These are phyloP conservation scores for Capra hircus DNA, from an alignment of 2,113 vertebrate species.

Conservation along the genomic window DNA sequence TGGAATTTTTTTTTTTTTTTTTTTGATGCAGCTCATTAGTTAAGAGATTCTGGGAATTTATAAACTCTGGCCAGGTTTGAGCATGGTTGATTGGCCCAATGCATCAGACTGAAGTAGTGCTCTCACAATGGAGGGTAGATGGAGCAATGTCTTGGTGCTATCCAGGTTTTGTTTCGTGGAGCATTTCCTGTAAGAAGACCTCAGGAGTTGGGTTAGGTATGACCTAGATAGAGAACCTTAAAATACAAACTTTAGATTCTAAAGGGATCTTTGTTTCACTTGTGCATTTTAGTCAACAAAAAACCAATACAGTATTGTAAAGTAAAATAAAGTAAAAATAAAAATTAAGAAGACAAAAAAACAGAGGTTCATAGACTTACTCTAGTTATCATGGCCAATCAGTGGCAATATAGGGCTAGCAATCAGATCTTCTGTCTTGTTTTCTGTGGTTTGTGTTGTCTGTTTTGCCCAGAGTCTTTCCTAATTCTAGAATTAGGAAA, in stretches of 20 bases:
- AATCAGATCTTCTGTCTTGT: not conserved
- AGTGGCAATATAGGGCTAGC: not conserved
- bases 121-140: not conserved
- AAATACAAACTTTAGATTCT: not conserved
- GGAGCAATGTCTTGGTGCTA: not conserved
- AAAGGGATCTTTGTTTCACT: not conserved
- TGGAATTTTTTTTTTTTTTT: not conserved
- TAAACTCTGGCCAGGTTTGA: not conserved
- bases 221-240: not conserved
- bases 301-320: too few species aligned
- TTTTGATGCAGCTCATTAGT: not conserved
- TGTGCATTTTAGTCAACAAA: not conserved
- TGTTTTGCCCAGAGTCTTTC: not conserved
- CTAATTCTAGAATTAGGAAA: not conserved
- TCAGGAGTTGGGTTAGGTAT: not conserved
- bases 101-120: not conserved
- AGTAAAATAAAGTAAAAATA: too few species aligned
- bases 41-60: not conserved
- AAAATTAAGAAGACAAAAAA: not conserved
- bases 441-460: not conserved
- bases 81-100: not conserved
- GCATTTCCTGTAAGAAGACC: not conserved
- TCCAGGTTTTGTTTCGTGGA: not conserved
- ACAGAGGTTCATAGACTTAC: not conserved
- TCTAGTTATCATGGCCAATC: not conserved